Evolutionary conservation across 2,113 vertebrate species (phyloP).

Genomic region (Apodemus speciosus): DNA sequence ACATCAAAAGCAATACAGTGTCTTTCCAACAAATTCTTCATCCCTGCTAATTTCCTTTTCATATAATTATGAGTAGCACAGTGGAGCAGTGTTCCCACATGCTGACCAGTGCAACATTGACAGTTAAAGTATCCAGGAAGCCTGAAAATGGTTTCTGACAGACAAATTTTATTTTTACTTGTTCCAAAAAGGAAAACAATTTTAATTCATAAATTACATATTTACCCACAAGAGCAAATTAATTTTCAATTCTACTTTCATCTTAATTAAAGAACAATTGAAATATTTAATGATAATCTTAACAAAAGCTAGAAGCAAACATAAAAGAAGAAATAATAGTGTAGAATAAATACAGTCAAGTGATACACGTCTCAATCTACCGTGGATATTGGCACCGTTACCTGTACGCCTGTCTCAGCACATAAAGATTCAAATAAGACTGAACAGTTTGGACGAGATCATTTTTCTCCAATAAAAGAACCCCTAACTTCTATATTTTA

Average conservation of each 20-base stretch:
- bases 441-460: slow-evolving; percentile 53
- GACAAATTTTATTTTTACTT: slow-evolving; percentile 58
- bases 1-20: slow-evolving; percentile 53
- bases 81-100: slow-evolving; percentile 29
- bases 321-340: background rate
- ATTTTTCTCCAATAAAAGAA: slow-evolving; percentile 71
- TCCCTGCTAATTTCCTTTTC: slow-evolving; percentile 14
- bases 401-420: background rate
- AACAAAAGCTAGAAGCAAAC: slow-evolving; percentile 46
- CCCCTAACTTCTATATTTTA: slow-evolving; percentile 64
- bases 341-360: slow-evolving; percentile 43
- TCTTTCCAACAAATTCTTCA: slow-evolving; percentile 55
- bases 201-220: slow-evolving; percentile 52
- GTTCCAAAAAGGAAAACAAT: slow-evolving; percentile 30
- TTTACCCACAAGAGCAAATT: slow-evolving; percentile 48
- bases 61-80: slow-evolving; percentile 49
- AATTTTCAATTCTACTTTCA: slow-evolving; percentile 42
- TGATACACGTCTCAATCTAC: background rate
- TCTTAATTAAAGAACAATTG: slow-evolving; percentile 59
- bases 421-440: slow-evolving; percentile 46
- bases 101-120: slow-evolving; percentile 63
- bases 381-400: slow-evolving; percentile 63
- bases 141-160: slow-evolving; percentile 39
- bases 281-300: slow-evolving; percentile 43
- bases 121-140: slow-evolving; percentile 53